Evolutionary conservation across 2,797 vertebrate genomes (phyloP), one percentile per base, ranked within the genome.

Genomic region (Aselliscus stoliczkanus): DNA sequence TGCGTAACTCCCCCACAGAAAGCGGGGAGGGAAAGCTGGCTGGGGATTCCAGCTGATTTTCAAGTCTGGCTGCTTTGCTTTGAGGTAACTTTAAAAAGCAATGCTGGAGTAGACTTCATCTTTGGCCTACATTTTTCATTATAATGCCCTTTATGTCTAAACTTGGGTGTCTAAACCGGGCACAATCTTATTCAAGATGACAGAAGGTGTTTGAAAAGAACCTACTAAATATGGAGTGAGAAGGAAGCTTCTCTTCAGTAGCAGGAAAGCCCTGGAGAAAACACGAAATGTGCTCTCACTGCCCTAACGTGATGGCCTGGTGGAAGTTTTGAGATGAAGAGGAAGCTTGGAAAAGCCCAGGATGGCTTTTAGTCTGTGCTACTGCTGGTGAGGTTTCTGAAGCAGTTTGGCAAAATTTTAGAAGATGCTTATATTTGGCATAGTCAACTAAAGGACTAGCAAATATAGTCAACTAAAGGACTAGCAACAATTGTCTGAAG

Each of bases 1-100:
- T 7, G 6, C 18, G 7, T 25, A 47, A 5, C 5, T 58, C 8
- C 10, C 14, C 17, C n/a, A n/a, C 0, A 3, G 64, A 37, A 39
- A 37, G 80, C 27, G 12, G 8, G 13, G 10, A 65, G 27, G 67
- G 62, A 15, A 34, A 69, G 14, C 25, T 34, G 52, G 52, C 42
- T 56, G 37, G 14, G 11, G 37, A 52, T n/a, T 34, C 12, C 17
- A 84, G 67, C 17, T 9, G 10, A 62, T 15, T 52, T 44, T 25
- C 27, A 90, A 70, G 37, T 64, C 27, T 47, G 50, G 15, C 0
- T 21, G 8, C n/a, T 12, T 12, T 31, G 47, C 25, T 44, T 11
- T 23, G 8, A 88, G 39, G 27, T 52, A 90, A 50, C 23, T 52
- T 47, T 82, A 37, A 15, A 34, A 25, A 44, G n/a, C 3, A 11